Conservation (phyloP, 2,888 invertebrate species). For the Patella depressa region DNA sequence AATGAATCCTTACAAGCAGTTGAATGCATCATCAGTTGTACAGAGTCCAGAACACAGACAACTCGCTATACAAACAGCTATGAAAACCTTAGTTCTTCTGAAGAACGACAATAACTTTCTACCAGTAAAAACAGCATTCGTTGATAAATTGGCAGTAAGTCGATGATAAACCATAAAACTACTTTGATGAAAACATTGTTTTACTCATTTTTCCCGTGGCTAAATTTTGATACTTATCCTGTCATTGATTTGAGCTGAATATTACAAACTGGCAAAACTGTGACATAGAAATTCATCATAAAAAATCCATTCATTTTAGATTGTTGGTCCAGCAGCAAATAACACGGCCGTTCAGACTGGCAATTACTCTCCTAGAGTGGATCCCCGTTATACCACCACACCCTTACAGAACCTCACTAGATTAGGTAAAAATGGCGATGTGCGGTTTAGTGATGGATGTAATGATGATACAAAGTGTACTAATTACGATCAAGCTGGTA, state of each 20-base stretch:
- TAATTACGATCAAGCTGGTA: conserved; percentile 40
- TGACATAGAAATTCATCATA: too few relatives aligned
- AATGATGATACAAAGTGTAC: conserved; percentile 44
- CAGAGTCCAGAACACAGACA: conserved; percentile 44
- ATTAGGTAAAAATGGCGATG: conserved; percentile 34
- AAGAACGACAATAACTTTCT: conserved; percentile 49
- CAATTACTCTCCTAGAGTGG: conserved; percentile 53
- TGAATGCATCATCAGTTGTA: conserved; percentile 40
- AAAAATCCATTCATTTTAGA: neutral
- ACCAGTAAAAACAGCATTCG: conserved; percentile 24
- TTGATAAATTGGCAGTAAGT: conserved; percentile 32
- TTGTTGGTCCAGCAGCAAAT: conserved; percentile 66
- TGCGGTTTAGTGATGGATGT: conserved; percentile 55
- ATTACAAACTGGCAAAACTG: too few relatives aligned
- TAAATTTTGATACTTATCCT: too few relatives aligned
- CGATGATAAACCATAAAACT: too few relatives aligned
- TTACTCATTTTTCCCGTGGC: too few relatives aligned
- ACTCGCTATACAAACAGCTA: conserved; percentile 48
- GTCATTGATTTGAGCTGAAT: too few relatives aligned
- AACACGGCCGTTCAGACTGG: conserved; percentile 57
- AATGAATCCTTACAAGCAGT: conserved; percentile 60
- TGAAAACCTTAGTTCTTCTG: conserved; percentile 56
- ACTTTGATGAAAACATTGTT: too few relatives aligned
- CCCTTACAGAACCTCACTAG: conserved; percentile 47
- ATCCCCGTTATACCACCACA: conserved; percentile 46